Conservation (phyloP, 2,113 vertebrate genomes). For the Entosphenus tridentatus region DNA sequence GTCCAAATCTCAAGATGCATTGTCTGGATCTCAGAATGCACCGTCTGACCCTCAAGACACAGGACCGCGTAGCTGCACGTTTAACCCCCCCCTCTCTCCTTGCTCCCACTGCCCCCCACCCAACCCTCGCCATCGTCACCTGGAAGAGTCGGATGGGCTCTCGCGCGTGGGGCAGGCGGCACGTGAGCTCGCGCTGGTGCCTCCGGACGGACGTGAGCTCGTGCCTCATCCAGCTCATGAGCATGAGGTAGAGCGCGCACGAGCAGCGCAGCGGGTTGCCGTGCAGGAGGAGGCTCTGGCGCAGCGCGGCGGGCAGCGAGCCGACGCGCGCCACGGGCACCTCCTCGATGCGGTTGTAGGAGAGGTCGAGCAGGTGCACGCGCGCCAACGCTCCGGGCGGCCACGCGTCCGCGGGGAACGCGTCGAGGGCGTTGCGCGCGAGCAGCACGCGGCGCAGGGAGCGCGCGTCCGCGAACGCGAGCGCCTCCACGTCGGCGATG, state of each 20-base stretch:
- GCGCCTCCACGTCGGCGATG: slow-evolving; percentile 32
- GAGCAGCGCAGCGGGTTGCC: slow-evolving; percentile 65
- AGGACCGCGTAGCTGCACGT: no score
- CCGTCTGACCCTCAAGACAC: no score
- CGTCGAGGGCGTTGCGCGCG: slow-evolving; percentile 57
- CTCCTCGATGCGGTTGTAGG: slow-evolving; percentile 47
- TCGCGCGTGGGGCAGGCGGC: slow-evolving; percentile 15
- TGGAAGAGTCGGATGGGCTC: no score
- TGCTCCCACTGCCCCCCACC: no score
- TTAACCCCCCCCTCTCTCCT: no score
- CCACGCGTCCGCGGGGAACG: slow-evolving; percentile 52
- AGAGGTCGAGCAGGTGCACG: slow-evolving; percentile 55
- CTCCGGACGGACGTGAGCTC: slow-evolving; percentile 37
- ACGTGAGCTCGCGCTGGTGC: slow-evolving; percentile 44
- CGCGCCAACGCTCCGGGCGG: slow-evolving; percentile 34
- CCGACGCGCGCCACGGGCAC: slow-evolving; percentile 40
- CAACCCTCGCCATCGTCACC: no score
- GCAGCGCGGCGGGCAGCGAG: slow-evolving; percentile 25
- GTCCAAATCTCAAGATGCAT: no score
- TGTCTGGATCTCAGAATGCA: no score
- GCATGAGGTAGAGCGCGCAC: slow-evolving; percentile 42
- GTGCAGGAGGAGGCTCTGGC: slow-evolving; percentile 58
- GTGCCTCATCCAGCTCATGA: slow-evolving; percentile 38
- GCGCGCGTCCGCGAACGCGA: slow-evolving; percentile 29
- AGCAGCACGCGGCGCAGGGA: slow-evolving; percentile 50